These are phyloP conservation scores for Zhuqinia jingwanae DNA, from an alignment of 2,888 invertebrate genomes.

Conservation along the genomic window DNA sequence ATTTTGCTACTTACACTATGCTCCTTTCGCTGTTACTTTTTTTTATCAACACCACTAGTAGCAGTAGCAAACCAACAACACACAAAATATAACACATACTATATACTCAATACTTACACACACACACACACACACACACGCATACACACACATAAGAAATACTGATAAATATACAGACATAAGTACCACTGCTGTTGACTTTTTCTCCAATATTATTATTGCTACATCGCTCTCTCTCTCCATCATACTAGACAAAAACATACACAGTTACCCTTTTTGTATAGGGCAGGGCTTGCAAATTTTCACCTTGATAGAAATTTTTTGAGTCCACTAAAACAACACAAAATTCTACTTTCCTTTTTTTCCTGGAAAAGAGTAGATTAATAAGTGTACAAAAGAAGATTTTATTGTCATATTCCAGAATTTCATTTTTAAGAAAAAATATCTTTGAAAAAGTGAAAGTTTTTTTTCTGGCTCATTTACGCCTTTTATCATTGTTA, in stretches of 20 bases:
- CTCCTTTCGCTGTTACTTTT: constrained; percentile 51
- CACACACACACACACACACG: constrained; percentile 10
- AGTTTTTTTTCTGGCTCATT: constrained; percentile 56
- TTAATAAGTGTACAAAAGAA: neutral
- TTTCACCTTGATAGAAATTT: constrained; percentile 66
- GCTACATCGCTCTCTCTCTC: constrained; percentile 3
- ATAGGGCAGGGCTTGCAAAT: constrained; percentile 70
- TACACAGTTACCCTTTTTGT: constrained; percentile 42
- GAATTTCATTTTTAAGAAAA: neutral
- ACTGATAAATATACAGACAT: constrained; percentile 7
- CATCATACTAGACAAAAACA: neutral
- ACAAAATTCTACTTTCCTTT: constrained; percentile 37
- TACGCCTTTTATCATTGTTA: constrained; percentile 51
- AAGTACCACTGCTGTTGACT: constrained; percentile 67
- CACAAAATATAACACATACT: constrained; percentile 24
- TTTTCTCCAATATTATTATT: constrained; percentile 59
- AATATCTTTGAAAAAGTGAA: constrained; percentile 15
- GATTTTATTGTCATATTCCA: constrained; percentile 44
- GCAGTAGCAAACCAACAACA: constrained; percentile 15
- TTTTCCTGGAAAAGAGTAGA: constrained; percentile 6
- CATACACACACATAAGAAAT: neutral
- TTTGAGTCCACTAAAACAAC: constrained; percentile 61
- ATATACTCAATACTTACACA: neutral
- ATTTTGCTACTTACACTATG: constrained; percentile 37
- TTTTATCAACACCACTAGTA: constrained; percentile 39